These are phyloP conservation scores for Tachina fera DNA, from an alignment of 2,888 invertebrate species.

Conservation along the genomic window DNA sequence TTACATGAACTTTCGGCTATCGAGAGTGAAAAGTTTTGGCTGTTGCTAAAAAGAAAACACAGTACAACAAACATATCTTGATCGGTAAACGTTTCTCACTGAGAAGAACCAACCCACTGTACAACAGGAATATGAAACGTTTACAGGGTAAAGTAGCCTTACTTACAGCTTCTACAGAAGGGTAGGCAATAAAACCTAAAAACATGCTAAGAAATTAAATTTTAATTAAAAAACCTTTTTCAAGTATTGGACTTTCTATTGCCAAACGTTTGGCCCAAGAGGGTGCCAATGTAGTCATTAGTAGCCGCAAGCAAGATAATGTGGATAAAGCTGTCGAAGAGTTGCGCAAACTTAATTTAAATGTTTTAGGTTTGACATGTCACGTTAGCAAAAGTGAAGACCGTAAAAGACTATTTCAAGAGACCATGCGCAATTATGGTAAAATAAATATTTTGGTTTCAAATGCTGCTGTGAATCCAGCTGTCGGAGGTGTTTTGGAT, in stretches of 20 bases:
- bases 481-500: slow-evolving; percentile 90
- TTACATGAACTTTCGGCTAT: too few species aligned
- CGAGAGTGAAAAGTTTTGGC: too few species aligned
- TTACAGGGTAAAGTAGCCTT: slow-evolving; percentile 92
- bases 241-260: slow-evolving; percentile 95
- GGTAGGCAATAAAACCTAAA: slow-evolving; percentile 74
- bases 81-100: too few species aligned
- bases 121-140: slow-evolving; percentile 80
- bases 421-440: slow-evolving; percentile 89
- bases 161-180: slow-evolving; percentile 94
- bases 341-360: slow-evolving; percentile 88
- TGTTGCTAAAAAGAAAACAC: too few species aligned
- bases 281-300: slow-evolving; percentile 95
- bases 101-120: neutral
- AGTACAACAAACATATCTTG: too few species aligned
- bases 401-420: slow-evolving; percentile 90
- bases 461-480: slow-evolving; percentile 96
- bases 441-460: slow-evolving; percentile 97
- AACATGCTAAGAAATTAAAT: neutral
- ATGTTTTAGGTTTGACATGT: slow-evolving; percentile 90
- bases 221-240: neutral
- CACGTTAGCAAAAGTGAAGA: slow-evolving; percentile 91
- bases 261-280: slow-evolving; percentile 92
- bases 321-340: slow-evolving; percentile 90
- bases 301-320: slow-evolving; percentile 94